These are phyloP conservation scores for Scolanthus callimorphus DNA, from an alignment of 92 coral and sea anemone genomes.

Conservation along the genomic window DNA sequence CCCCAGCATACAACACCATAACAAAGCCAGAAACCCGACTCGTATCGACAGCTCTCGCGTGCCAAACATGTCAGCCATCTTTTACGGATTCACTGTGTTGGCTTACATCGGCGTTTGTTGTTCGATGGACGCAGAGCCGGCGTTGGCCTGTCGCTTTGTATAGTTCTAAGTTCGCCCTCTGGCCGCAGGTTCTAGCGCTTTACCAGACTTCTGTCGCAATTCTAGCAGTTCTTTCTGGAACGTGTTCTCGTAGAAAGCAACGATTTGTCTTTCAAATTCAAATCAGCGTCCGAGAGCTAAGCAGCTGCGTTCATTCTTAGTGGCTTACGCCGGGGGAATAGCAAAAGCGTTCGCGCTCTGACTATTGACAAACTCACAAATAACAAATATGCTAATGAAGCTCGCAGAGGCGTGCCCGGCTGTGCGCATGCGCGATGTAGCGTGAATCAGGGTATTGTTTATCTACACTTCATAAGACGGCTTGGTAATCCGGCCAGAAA, in stretches of 20 bases:
- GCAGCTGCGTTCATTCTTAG: slow-evolving; percentile 90
- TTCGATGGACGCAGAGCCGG: too few species aligned
- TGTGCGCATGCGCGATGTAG: slow-evolving; percentile 28
- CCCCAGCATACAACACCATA: slow-evolving; percentile 54
- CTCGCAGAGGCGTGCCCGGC: slow-evolving; percentile 50
- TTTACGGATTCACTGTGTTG: too few species aligned
- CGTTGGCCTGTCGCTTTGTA: too few species aligned
- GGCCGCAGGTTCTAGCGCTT: slow-evolving; percentile 14
- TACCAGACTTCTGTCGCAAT: slow-evolving; percentile 13
- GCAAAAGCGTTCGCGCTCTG: slow-evolving; percentile 36
- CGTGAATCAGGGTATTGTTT: not conserved
- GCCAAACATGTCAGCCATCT: too few species aligned
- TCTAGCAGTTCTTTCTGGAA: slow-evolving; percentile 36
- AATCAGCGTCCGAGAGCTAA: slow-evolving; percentile 62
- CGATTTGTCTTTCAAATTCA: slow-evolving; percentile 83
- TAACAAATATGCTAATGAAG: slow-evolving; percentile 24
- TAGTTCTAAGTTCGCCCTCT: too few species aligned
- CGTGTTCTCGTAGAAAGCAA: slow-evolving; percentile 56
- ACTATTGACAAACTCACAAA: slow-evolving; percentile 59
- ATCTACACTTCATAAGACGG: slow-evolving; percentile 3
- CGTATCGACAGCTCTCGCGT: too few species aligned
- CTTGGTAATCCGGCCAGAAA: slow-evolving; percentile 1
- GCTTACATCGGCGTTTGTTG: too few species aligned
- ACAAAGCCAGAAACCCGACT: slow-evolving; percentile 27
- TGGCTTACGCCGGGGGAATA: slow-evolving; percentile 43